A percentile compares a stretch with the other conserved stretches of the same genome.
phyloP scores from a whole-genome alignment of 2,888 invertebrate species.

The Tortrix viridana region DNA sequence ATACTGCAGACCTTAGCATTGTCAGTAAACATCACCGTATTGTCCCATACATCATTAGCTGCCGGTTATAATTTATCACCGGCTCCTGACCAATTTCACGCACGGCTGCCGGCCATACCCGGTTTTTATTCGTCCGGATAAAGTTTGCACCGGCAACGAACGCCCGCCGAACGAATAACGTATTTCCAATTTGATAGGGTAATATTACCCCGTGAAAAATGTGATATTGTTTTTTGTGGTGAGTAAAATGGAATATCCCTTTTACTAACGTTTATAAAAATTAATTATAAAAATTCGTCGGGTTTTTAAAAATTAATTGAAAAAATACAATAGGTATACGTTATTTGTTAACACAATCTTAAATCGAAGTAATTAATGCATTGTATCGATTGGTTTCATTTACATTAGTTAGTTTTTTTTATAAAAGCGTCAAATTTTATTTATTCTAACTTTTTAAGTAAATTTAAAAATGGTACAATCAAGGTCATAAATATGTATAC shows the following conservation, averaged over 20 bases:
- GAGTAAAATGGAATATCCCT: conserved; percentile 21
- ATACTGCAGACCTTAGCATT: not conserved
- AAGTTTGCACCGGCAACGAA: conserved; percentile 6
- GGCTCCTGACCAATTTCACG: conserved; percentile 48
- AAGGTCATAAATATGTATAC: too few relatives aligned
- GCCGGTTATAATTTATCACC: conserved; percentile 52
- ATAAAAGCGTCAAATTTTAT: too few relatives aligned
- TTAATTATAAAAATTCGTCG: too few relatives aligned
- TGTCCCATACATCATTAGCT: conserved; percentile 50
- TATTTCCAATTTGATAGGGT: conserved; percentile 12
- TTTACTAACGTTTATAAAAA: too few relatives aligned
- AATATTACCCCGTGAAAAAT: conserved; percentile 23
- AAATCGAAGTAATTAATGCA: too few relatives aligned
- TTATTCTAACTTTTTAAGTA: too few relatives aligned
- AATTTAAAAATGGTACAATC: too few relatives aligned
- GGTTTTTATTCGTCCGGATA: conserved; percentile 38
- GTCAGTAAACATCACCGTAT: conserved; percentile 6
- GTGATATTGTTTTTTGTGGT: conserved; percentile 14
- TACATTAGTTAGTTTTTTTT: too few relatives aligned
- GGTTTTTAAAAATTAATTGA: too few relatives aligned
- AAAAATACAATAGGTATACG: too few relatives aligned
- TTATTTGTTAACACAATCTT: too few relatives aligned
- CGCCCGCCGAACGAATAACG: not conserved
- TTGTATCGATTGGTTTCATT: too few relatives aligned
- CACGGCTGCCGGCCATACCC: conserved; percentile 36